Conservation (phyloP, 2,113 vertebrate genomes). For the Myanophis thanlyinensis region DNA sequence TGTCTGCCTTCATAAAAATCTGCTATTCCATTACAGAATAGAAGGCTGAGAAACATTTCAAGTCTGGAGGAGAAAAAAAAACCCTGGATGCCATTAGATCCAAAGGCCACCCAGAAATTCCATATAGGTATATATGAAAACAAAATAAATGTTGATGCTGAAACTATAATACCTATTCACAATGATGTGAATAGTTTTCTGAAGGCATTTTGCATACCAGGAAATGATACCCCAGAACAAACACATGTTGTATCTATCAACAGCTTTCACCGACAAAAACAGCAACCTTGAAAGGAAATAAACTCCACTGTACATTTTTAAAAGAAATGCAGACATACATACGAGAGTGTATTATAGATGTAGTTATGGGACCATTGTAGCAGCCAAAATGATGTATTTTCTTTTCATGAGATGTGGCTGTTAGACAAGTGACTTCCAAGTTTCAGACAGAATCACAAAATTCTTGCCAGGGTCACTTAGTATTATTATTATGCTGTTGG, state of each 20-base stretch:
- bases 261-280: not conserved
- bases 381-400: not conserved
- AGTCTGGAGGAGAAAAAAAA: not conserved
- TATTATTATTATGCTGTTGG: not conserved
- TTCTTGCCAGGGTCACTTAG: not conserved
- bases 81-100: not conserved
- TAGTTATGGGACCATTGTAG: not conserved
- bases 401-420: not conserved
- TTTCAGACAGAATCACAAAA: not conserved
- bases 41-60: not conserved
- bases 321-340: not conserved
- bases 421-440: not conserved
- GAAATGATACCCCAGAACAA: not conserved
- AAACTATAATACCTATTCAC: not conserved
- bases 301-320: not conserved
- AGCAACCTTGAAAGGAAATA: not conserved
- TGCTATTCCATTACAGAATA: not conserved
- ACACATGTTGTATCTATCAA: not conserved
- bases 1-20: conserved; percentile 1
- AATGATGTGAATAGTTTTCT: not conserved
- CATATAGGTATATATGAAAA: not conserved
- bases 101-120: not conserved
- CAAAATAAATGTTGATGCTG: not conserved
- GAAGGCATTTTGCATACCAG: not conserved
- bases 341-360: not conserved